Evolutionary conservation across 2,797 vertebrate genomes (phyloP).

Genomic region (Anolis apletophallus): DNA sequence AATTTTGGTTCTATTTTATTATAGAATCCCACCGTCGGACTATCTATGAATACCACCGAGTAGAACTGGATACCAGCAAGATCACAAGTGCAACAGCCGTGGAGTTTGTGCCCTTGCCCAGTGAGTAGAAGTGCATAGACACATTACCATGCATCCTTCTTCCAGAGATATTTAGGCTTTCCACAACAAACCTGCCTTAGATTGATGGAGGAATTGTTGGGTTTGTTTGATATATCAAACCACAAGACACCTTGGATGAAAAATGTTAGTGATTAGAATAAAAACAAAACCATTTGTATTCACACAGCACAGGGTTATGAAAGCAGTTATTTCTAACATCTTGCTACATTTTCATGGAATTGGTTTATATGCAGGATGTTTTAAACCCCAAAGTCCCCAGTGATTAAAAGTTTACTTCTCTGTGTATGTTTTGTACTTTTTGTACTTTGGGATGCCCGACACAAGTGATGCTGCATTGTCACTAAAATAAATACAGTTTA

Average conservation of each 20-base stretch:
- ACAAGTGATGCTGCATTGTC: background rate
- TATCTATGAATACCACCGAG: constrained; percentile 94
- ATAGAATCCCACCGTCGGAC: constrained; percentile 84
- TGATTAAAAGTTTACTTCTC: background rate
- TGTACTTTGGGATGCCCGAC: background rate
- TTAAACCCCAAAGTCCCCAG: background rate
- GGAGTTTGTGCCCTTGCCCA: constrained; percentile 91
- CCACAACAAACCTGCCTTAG: no score
- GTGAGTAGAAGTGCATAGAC: constrained; percentile 77
- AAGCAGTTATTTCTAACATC: background rate
- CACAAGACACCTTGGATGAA: background rate
- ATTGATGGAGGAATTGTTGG: background rate
- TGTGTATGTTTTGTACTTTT: background rate
- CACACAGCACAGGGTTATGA: background rate
- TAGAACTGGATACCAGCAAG: constrained; percentile 88
- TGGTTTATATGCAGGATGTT: background rate
- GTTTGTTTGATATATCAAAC: no score
- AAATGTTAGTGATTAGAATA: background rate
- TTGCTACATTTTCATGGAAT: background rate
- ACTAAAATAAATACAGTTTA: background rate
- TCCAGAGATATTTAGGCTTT: background rate
- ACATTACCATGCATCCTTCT: background rate
- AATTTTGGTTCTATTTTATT: constrained; percentile 9
- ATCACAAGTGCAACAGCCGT: constrained; percentile 85
- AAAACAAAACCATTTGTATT: background rate